Percentiles rank a stretch among this genome's conserved stretches.
Conservation (phyloP, 2,797 vertebrate species). For the Spheniscus humboldti region DNA sequence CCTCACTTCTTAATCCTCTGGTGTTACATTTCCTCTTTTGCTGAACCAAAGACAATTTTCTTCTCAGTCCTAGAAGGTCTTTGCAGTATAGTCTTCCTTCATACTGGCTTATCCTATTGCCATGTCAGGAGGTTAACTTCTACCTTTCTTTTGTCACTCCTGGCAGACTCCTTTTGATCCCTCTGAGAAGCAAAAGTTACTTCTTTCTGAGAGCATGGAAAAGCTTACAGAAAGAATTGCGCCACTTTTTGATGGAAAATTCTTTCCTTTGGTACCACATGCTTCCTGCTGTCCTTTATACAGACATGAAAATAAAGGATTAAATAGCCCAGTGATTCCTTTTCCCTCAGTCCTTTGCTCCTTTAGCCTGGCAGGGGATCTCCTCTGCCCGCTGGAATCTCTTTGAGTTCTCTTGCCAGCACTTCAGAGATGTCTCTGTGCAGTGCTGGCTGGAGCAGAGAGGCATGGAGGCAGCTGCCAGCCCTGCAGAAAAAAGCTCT, state of each 20-base stretch:
- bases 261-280: conserved; percentile 14
- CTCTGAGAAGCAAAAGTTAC: conserved; percentile 12
- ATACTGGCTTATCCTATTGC: conserved; percentile 13
- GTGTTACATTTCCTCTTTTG: background rate
- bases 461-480: conserved; percentile 38
- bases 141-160: conserved; percentile 20
- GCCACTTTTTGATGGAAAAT: conserved; percentile 15
- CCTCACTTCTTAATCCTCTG: background rate
- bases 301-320: conserved; percentile 31
- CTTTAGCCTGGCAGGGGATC: conserved; percentile 22
- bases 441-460: conserved; percentile 1
- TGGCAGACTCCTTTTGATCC: conserved; percentile 32
- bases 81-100: conserved; percentile 19
- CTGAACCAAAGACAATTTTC: conserved; percentile 26
- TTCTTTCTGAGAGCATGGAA: background rate
- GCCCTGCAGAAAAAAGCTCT: conserved; percentile 30
- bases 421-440: conserved; percentile 28
- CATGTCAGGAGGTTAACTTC: conserved; percentile 52
- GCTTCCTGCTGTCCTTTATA: conserved; percentile 40
- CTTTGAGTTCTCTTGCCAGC: conserved; percentile 41
- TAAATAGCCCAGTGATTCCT: conserved; percentile 31
- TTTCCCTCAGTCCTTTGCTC: conserved; percentile 23
- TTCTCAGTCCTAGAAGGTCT: background rate
- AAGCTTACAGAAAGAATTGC: conserved; percentile 3
- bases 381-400: conserved; percentile 22